These are phyloP conservation scores for Drosophila teissieri DNA, from an alignment of 1,140 invertebrate genomes.

Conservation along the genomic window DNA sequence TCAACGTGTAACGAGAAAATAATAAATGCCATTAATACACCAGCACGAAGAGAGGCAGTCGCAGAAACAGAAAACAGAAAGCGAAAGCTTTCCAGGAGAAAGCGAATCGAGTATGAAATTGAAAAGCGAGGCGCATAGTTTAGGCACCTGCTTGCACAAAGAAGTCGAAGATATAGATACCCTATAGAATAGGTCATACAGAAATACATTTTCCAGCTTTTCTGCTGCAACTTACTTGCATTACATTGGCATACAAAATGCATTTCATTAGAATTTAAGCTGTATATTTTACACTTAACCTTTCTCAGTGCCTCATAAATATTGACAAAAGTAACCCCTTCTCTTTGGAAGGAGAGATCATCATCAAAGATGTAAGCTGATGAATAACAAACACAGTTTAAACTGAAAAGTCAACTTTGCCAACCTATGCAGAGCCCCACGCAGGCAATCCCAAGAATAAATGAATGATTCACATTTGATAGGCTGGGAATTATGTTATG, in stretches of 20 bases:
- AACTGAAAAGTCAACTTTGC: too few relatives aligned
- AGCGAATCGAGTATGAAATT: conserved; percentile 82
- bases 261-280: too few relatives aligned
- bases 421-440: neutral
- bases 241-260: too few relatives aligned
- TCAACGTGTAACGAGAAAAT: conserved; percentile 83
- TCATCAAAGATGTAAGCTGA: neutral
- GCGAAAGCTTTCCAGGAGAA: conserved; percentile 55
- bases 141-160: conserved; percentile 9
- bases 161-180: neutral
- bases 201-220: neutral
- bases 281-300: too few relatives aligned
- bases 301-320: too few relatives aligned
- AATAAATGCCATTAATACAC: conserved; percentile 82
- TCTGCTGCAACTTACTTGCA: too few relatives aligned
- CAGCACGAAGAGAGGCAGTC: conserved; percentile 14
- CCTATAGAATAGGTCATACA: too few relatives aligned
- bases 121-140: conserved; percentile 59
- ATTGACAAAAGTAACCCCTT: too few relatives aligned
- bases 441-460: neutral
- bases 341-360: neutral
- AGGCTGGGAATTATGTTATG: conserved; percentile 28
- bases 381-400: neutral
- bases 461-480: conserved; percentile 26
- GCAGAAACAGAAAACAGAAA: conserved; percentile 12